Evolutionary conservation across 2,888 invertebrate species (phyloP).

Genomic region (Ochlodes sylvanus): DNA sequence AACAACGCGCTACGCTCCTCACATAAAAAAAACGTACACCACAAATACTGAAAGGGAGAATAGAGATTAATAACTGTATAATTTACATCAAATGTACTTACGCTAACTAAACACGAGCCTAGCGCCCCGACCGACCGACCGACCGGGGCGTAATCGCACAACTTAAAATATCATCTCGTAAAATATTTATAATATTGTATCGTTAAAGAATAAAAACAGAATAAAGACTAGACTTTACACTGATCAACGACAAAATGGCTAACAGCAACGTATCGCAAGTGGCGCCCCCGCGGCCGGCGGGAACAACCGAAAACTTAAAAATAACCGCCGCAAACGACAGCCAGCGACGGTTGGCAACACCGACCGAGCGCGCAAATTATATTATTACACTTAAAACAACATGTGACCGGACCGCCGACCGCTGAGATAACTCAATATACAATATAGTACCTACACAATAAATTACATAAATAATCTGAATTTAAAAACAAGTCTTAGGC

Average conservation of each 20-base stretch:
- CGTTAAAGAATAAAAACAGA: conserved; percentile 81
- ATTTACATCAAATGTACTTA: conserved; percentile 81
- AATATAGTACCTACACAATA: conserved; percentile 78
- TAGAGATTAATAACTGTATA: conserved; percentile 81
- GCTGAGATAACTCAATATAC: conserved; percentile 57
- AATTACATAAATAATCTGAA: conserved; percentile 84
- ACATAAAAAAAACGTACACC: conserved; percentile 74
- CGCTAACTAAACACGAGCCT: conserved; percentile 82
- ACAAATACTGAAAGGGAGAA: conserved; percentile 84
- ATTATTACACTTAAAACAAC: conserved; percentile 52
- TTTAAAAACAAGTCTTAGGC: conserved; percentile 83
- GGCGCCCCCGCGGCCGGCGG: conserved; percentile 57
- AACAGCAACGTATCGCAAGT: conserved; percentile 75
- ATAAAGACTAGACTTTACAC: conserved; percentile 86
- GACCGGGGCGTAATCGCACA: conserved; percentile 74
- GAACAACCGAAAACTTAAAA: conserved; percentile 41
- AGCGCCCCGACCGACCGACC: conserved; percentile 63
- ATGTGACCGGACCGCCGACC: conserved; percentile 57
- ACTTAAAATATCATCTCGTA: conserved; percentile 81
- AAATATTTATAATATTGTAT: conserved; percentile 76
- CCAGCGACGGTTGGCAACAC: no score
- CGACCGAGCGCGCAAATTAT: conserved; percentile 48
- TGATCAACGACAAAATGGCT: conserved; percentile 82
- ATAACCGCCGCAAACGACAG: conserved; percentile 40
- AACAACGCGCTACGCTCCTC: conserved; percentile 65